Conservation (phyloP, 1,140 invertebrate genomes). For the Asobara japonica region DNA sequence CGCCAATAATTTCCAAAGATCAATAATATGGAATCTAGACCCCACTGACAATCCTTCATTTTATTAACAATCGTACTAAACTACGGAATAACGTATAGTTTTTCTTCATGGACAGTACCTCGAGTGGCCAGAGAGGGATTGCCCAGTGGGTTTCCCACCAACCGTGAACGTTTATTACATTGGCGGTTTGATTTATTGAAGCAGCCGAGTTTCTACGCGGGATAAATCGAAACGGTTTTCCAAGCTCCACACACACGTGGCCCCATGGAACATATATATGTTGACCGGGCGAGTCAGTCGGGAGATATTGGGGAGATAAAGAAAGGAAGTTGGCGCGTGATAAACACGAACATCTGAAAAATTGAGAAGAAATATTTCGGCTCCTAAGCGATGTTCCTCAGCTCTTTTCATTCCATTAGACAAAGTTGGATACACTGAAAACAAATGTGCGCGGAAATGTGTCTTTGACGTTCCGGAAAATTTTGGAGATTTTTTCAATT, state of each 20-base stretch:
- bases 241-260: neutral
- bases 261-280: neutral
- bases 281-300: neutral
- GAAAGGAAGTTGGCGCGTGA: neutral
- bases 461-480: neutral
- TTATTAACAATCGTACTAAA: slow-evolving; percentile 1
- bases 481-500: no score
- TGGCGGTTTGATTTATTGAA: slow-evolving; percentile 8
- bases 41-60: neutral
- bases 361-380: neutral
- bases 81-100: neutral
- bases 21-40: neutral
- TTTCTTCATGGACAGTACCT: neutral
- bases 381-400: neutral
- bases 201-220: neutral
- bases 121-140: slow-evolving; percentile 2
- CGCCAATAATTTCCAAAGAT: neutral
- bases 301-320: slow-evolving; percentile 1
- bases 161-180: slow-evolving; percentile 13
- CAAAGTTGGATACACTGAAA: neutral
- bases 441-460: neutral
- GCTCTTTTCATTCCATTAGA: neutral
- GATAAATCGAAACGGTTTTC: slow-evolving; percentile 11
- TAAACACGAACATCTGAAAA: neutral
- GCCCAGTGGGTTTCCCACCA: slow-evolving; percentile 12